These are phyloP conservation scores for Heliconius eleuchia DNA, from an alignment of 1,140 invertebrate species.

Conservation along the genomic window DNA sequence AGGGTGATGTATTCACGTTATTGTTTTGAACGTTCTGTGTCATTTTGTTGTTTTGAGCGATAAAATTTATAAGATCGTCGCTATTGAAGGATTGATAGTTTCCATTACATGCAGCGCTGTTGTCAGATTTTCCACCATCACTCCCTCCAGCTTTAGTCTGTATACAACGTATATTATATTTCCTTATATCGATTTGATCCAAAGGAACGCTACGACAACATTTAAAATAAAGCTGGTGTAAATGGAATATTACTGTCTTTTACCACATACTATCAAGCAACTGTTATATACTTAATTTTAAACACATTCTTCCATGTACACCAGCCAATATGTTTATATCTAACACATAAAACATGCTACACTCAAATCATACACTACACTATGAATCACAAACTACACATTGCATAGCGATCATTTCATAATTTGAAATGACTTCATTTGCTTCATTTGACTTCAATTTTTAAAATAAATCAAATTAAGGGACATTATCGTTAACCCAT, in stretches of 20 bases:
- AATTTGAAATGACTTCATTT: background rate
- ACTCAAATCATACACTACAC: background rate
- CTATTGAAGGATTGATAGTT: constrained; percentile 48
- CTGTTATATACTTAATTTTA: background rate
- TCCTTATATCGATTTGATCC: background rate
- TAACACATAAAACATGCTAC: constrained; percentile 6
- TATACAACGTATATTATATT: constrained; percentile 7
- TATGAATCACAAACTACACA: background rate
- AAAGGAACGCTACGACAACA: background rate
- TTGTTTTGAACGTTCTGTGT: constrained; percentile 64
- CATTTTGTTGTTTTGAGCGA: constrained; percentile 50
- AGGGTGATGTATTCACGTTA: constrained; percentile 51
- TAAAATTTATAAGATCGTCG: constrained; percentile 63
- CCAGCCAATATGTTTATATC: background rate
- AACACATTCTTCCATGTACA: background rate
- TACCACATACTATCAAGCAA: background rate
- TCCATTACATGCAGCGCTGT: constrained; percentile 48
- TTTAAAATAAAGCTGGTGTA: background rate
- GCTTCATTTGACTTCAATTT: too few species aligned
- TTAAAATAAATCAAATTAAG: background rate
- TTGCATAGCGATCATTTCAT: background rate
- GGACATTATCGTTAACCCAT: too few species aligned
- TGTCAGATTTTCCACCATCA: constrained; percentile 40
- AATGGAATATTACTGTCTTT: background rate
- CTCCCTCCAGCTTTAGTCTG: constrained; percentile 43